A percentile compares a stretch with the other conserved stretches of the same genome.
Evolutionary conservation across 2,113 vertebrate species (phyloP).

Genomic region (Hemiprocne comata): DNA sequence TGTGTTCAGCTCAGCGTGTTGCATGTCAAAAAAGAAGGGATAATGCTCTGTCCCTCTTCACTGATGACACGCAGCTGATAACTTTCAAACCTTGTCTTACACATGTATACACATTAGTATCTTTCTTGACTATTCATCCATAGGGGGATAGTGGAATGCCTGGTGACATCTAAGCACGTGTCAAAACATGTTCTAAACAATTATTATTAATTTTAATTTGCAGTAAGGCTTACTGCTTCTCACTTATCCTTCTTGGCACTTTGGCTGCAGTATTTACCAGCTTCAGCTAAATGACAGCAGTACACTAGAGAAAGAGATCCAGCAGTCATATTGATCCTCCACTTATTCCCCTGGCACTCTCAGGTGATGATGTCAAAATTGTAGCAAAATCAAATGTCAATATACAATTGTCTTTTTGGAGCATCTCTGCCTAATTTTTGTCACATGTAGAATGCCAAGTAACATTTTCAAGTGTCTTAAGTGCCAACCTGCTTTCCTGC

Average conservation of each 20-base stretch:
- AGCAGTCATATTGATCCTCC: background rate
- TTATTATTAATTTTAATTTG: background rate
- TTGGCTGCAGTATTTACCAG: conserved; percentile 7
- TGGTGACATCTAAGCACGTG: background rate
- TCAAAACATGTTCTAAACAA: background rate
- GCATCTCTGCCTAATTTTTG: background rate
- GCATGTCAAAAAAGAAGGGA: background rate
- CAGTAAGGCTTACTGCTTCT: background rate
- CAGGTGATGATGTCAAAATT: background rate
- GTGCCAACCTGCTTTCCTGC: background rate
- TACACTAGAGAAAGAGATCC: background rate
- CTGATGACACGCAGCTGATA: background rate
- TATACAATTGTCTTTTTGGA: background rate
- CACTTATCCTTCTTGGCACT: background rate
- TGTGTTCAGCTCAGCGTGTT: background rate
- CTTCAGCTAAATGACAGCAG: conserved; percentile 22
- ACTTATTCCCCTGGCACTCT: background rate
- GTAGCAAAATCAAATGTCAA: background rate
- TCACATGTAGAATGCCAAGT: background rate
- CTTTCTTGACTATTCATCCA: background rate
- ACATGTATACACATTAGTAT: background rate
- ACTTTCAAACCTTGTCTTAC: background rate
- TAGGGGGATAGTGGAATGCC: background rate
- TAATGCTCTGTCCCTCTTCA: background rate
- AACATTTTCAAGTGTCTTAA: background rate